phyloP scores from a whole-genome alignment of 2,888 invertebrate genomes.

The Aricia artaxerxes region DNA sequence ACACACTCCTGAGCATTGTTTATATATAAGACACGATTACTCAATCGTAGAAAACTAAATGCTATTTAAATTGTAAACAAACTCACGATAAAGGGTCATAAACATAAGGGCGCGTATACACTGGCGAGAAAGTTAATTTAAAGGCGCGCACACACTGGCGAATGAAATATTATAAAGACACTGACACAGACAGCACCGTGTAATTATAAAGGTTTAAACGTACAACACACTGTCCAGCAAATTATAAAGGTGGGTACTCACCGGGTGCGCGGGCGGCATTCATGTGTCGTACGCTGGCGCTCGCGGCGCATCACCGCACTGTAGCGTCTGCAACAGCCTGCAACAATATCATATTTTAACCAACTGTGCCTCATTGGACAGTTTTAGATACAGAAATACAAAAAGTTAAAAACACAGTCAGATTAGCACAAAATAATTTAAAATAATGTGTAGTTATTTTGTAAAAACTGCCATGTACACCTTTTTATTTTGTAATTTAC shows the following conservation, averaged over 20 bases:
- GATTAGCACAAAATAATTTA: too few relatives aligned
- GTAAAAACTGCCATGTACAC: too few relatives aligned
- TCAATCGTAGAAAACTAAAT: too few relatives aligned
- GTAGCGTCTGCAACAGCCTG: conserved; percentile 60
- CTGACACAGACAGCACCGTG: too few relatives aligned
- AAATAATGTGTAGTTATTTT: too few relatives aligned
- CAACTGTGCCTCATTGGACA: too few relatives aligned
- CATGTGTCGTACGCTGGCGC: conserved; percentile 75
- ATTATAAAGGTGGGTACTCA: conserved; percentile 44
- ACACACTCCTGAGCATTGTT: too few relatives aligned
- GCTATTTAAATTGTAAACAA: not conserved
- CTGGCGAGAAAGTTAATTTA: not conserved
- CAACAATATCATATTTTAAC: conserved; percentile 39
- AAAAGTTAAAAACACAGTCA: too few relatives aligned
- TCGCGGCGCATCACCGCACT: conserved; percentile 78
- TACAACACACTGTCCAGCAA: not conserved
- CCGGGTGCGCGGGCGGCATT: conserved; percentile 79
- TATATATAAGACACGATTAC: not conserved
- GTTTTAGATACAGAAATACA: too few relatives aligned
- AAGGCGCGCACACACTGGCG: not conserved
- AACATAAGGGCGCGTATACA: not conserved
- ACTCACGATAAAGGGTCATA: not conserved
- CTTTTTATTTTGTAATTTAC: too few relatives aligned
- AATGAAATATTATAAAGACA: not conserved
- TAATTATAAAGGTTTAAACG: too few relatives aligned